Conservation (phyloP, 23 tunicate genomes). For the Ciona savignyi region DNA sequence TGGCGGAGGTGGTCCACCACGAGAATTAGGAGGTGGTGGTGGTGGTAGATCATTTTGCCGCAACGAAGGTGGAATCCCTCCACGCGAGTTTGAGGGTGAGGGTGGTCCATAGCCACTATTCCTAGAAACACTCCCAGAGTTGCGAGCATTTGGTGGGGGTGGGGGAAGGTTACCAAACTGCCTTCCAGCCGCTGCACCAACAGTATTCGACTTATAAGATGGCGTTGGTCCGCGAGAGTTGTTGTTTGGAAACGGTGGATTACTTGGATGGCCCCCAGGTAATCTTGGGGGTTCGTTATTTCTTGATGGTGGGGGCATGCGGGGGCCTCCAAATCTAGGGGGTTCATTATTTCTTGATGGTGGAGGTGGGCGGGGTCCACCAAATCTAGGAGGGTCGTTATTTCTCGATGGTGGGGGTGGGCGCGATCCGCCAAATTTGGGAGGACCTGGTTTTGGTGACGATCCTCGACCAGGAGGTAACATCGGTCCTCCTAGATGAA, state of each 20-base stretch:
- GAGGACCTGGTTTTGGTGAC: background rate
- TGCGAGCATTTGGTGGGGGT: slow-evolving; percentile 4
- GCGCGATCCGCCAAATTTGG: background rate
- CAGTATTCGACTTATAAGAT: slow-evolving; percentile 22
- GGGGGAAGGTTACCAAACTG: slow-evolving; percentile 31
- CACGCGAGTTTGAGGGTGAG: slow-evolving; percentile 2
- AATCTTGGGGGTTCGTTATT: slow-evolving; percentile 11
- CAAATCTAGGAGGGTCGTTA: background rate
- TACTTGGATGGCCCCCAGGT: background rate
- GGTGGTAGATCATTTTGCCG: slow-evolving; percentile 9
- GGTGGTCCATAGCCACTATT: slow-evolving; percentile 24
- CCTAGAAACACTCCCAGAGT: background rate
- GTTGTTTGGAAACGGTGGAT: slow-evolving; percentile 6
- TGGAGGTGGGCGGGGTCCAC: background rate
- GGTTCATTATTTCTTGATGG: background rate
- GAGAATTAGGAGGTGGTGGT: slow-evolving; percentile 1
- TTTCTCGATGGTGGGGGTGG: slow-evolving; percentile 10
- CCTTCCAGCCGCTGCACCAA: slow-evolving; percentile 35
- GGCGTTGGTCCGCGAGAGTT: slow-evolving; percentile 23
- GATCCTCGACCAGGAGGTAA: slow-evolving; percentile 46
- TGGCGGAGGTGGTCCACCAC: slow-evolving; percentile 18
- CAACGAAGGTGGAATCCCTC: background rate
- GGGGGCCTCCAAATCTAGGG: too few relatives aligned
- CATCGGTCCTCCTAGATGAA: slow-evolving; percentile 37
- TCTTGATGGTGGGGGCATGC: slow-evolving; percentile 1